Evolutionary conservation across 2,888 invertebrate genomes (phyloP), one percentile per base, ranked within the genome.

Genomic region (Cataglyphis altisquamis): DNA sequence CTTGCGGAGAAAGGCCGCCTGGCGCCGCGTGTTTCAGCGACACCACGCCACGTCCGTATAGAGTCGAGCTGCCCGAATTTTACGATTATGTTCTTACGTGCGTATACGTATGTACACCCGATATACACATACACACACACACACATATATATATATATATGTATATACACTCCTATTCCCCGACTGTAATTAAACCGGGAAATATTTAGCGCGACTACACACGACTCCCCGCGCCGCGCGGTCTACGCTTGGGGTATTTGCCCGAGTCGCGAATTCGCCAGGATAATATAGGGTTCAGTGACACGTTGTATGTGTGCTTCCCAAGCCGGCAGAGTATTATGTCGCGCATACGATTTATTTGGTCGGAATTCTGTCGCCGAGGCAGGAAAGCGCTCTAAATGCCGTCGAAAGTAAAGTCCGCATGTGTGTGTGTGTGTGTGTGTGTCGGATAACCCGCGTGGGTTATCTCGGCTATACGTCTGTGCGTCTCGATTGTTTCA

Each of bases 101-200:
- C 64, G 66, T 29, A 25, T 82, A 41, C 64, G 60, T 29, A 25
- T 39, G 48, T 52, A 52, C 48, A 52, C 25, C 15, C 63, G 41
- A 39, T 21, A n/a, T n/a, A n/a, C n/a, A n/a, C n/a, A n/a, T n/a
- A 2, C 41, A 78, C n/a, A 67, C 72, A 83, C 39, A 41, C 3
- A 41, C 0, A 41, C 3, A 41, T 41, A 41, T 41, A 41, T 41
- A 41, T 41, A 41, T 41, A 10, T 41, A 41, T 4, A 4, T 48
- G 2, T n/a, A n/a, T 6, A n/a, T 2, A 52, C 2, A 52, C n/a
- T 8, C 2, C n/a, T 52, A 52, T 52, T 8, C 32, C 85, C 81
- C 83, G 82, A 83, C 84, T 88, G 89, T 88, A 89, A 89, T 89
- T 89, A 89, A 89, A 88, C 87, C 66, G 72, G 83, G 84, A 86